Evolutionary conservation across 2,113 vertebrate species (phyloP).

Genomic region (Tenrec ecaudatus): DNA sequence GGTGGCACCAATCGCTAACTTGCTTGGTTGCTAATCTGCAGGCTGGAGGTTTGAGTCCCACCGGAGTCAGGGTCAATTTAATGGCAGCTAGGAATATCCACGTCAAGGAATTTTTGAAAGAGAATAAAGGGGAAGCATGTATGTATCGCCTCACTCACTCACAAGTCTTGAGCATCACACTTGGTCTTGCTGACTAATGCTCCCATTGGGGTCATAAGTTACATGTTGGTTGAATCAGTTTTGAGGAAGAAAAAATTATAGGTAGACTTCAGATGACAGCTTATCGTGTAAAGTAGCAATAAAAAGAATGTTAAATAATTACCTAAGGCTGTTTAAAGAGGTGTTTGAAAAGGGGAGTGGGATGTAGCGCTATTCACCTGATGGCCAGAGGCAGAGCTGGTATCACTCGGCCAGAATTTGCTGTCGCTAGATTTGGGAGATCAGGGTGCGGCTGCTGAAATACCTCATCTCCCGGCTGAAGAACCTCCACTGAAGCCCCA

Average conservation of each 20-base stretch:
- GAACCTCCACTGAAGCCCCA: not conserved
- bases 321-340: not conserved
- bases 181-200: not conserved
- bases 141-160: too few species aligned
- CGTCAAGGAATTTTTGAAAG: not conserved
- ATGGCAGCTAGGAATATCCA: not conserved
- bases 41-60: too few species aligned
- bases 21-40: not conserved
- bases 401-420: not conserved
- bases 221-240: not conserved
- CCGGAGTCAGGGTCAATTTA: not conserved
- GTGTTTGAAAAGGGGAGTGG: too few species aligned
- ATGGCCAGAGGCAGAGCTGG: not conserved
- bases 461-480: not conserved
- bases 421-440: not conserved
- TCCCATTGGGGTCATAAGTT: too few species aligned
- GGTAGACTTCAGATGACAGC: not conserved
- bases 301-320: not conserved
- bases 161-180: not conserved
- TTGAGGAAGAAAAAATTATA: not conserved
- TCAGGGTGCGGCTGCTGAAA: not conserved
- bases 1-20: not conserved
- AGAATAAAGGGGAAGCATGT: not conserved
- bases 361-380: not conserved
- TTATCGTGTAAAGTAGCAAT: not conserved